Conservation (phyloP, 2,113 vertebrate species). For the Perca fluviatilis region DNA sequence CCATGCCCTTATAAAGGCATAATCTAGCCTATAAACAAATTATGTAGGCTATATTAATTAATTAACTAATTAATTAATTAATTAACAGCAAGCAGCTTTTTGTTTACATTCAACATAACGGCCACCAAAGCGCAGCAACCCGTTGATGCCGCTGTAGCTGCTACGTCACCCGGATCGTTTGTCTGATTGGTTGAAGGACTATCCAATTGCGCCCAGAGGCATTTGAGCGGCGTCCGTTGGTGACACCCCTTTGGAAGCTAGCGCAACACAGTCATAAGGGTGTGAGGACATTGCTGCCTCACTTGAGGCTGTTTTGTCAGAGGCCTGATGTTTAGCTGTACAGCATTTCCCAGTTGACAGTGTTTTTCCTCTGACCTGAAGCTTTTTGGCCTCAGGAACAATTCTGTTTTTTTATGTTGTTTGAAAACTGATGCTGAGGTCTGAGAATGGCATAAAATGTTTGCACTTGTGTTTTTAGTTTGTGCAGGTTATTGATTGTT, state of each 20-base stretch:
- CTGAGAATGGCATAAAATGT: neutral
- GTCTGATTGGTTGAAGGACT: no score
- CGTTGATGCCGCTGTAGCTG: no score
- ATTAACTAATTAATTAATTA: no score
- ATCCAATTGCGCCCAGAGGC: no score
- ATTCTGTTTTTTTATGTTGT: slow-evolving; percentile 13
- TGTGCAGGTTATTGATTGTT: slow-evolving; percentile 20
- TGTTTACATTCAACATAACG: no score
- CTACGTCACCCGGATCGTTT: no score
- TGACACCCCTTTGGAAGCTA: neutral
- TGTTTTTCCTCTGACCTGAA: slow-evolving; percentile 23
- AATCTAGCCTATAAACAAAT: no score
- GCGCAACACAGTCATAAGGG: slow-evolving; percentile 3
- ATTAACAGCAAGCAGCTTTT: no score
- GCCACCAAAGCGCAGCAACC: no score
- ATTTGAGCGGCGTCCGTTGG: no score
- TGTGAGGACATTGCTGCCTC: neutral
- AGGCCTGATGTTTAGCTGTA: slow-evolving; percentile 20
- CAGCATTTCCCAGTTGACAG: neutral
- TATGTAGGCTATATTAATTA: no score
- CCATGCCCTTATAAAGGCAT: no score
- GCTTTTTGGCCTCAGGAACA: neutral
- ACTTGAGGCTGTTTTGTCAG: slow-evolving; percentile 31
- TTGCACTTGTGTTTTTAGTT: slow-evolving; percentile 3
- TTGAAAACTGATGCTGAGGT: neutral